Evolutionary conservation across 2,888 invertebrate genomes (phyloP).

Genomic region (Lymantria monacha): DNA sequence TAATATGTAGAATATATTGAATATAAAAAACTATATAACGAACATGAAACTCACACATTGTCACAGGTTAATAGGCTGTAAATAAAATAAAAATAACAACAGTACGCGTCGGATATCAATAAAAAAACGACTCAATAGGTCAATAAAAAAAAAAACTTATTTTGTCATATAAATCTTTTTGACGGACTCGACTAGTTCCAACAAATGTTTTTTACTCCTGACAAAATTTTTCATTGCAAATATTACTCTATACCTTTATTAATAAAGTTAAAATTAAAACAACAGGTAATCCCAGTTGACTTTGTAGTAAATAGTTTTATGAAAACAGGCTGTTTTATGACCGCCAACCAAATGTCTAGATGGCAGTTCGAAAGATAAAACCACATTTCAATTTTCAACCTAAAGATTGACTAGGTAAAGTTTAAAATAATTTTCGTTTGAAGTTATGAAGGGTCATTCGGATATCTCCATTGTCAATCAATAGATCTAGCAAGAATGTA

Average conservation of each 20-base stretch:
- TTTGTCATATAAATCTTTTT: conserved; percentile 57
- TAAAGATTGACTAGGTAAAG: not conserved
- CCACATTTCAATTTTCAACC: conserved; percentile 7
- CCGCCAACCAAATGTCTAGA: conserved; percentile 47
- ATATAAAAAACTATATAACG: not conserved
- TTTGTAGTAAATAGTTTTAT: conserved; percentile 53
- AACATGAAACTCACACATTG: conserved; percentile 33
- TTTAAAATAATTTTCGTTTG: conserved; percentile 2
- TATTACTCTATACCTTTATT: not conserved
- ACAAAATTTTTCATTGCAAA: conserved; percentile 1
- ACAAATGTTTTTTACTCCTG: conserved; percentile 33
- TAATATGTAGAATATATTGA: no score
- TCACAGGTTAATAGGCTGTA: conserved; percentile 33
- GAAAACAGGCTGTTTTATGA: conserved; percentile 57
- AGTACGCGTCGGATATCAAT: conserved; percentile 37
- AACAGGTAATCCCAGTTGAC: conserved; percentile 27
- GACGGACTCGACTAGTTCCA: conserved; percentile 40
- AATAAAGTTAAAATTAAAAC: conserved; percentile 19
- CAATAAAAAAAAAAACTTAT: conserved; percentile 49
- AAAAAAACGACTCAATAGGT: conserved; percentile 36
- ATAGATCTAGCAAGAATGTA: conserved; percentile 33
- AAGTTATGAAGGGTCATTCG: conserved; percentile 29
- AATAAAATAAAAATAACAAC: conserved; percentile 37
- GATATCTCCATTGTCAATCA: conserved; percentile 35
- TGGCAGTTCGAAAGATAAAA: conserved; percentile 34